Evolutionary conservation across 2,888 invertebrate species (phyloP), one percentile per base, ranked within the genome.

Genomic region (Geotrupes spiniger): DNA sequence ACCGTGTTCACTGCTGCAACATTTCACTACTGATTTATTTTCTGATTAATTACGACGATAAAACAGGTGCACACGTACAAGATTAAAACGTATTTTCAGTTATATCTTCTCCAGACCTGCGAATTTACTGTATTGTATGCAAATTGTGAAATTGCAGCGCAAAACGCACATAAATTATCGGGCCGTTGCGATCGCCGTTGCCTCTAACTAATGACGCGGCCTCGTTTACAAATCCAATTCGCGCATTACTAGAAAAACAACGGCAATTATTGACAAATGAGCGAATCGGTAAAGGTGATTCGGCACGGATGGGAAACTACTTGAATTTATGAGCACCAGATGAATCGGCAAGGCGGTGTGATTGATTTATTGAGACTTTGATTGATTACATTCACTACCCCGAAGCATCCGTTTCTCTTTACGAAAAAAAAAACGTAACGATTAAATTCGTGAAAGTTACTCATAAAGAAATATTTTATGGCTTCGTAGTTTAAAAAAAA

Each of bases 311-410:
- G 14, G 33, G 14, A 33, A 33, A 33, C 33, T 10, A 10, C 14
- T 33, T 33, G 64, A 65, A 68, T 68, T 68, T 67, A 68, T 67
- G 65, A 64, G 61, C 60, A 56, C 58, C 55, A 62, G 62, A 66
- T 65, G 66, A 65, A 63, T 62, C 62, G 60, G 63, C 63, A 60
- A 50, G 53, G 62, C 52, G 60, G 58, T 61, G 57, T 66, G 65
- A 69, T 68, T 70, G 70, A 70, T 70, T 70, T 71, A 70, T 70
- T 67, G 65, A 57, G 70, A 71, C 69, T 63, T 66, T 69, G 71
- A 71, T 67, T 66, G 69, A 70, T 70, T 33, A 33, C 14, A 33
- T 33, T 33, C 33, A 33, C 33, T 33, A 33, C 33, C 9, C 14
- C 14, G 14, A 33, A 33, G n/a, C 33, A 15, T 33, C 33, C 33